Base-by-base conservation (phyloP, 2,113 vertebrate species). In the Percina caprodes region DNA sequence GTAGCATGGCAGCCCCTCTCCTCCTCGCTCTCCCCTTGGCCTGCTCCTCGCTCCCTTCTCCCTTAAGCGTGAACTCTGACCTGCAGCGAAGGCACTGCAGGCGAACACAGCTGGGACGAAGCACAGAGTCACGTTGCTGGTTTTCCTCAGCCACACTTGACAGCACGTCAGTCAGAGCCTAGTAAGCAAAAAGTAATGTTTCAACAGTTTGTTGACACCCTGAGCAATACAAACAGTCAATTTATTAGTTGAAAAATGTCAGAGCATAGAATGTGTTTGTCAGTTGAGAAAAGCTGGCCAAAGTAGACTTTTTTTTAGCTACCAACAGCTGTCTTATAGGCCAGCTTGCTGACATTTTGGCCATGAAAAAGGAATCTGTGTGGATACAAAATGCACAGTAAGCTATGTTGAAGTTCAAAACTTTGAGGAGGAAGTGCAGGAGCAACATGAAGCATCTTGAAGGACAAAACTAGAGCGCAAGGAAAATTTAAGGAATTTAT, bases 1-100 rank as follows among this genome's bases (percentile, higher is more conserved):
- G 55, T 1, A 71, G 35, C 68, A 66, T 77, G 0, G 23, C 45
- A 2, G 42, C 62, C 46, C 51, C 65, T 56, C 42, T 75, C 55
- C 72, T 85, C 77, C 56, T 82, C 11, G 0, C 21, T 33, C 60
- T 51, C 11, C 72, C 72, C 6, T 49, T 61, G 0, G 11, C 69
- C 30, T 11, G 60, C 33, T 76, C 74, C 8, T 67, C 55, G 0
- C 19, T 1, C 4, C 56, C 42, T 35, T 48, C 78, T 19, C 59
- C 58, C 18, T 23, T 76, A 19, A 74, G 86, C 2, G 21, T 69
- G 88, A 97, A 97, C 89, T 97, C 97, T 0, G 88, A 90, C 55
- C 93, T 91, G 89, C 97, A 98, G 78, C 96, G 97, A 12, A 98
- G 95, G 76, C 97, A 98, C 88, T 97, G 96, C 70, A 97, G 82